Conservation (phyloP, 1,140 invertebrate species). For the Hydropsyche tenuis region DNA sequence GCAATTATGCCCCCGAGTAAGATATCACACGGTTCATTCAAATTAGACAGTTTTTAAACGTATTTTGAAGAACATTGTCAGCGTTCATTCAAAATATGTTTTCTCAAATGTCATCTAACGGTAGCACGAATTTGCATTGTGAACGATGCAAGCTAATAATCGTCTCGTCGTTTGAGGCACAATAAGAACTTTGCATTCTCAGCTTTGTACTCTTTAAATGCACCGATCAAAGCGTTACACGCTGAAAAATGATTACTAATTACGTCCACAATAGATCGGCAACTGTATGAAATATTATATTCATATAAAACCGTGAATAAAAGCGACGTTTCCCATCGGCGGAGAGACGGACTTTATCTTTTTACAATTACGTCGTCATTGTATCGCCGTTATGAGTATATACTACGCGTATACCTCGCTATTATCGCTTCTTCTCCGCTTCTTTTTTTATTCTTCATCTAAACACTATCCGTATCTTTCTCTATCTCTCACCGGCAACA, state of each 20-base stretch:
- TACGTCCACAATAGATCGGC: slow-evolving; percentile 20
- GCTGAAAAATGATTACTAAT: slow-evolving; percentile 31
- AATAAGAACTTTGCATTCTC: too few species aligned
- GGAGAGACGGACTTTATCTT: neutral
- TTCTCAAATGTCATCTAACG: too few species aligned
- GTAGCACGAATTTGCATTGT: too few species aligned
- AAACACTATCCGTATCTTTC: neutral
- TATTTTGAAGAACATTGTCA: too few species aligned
- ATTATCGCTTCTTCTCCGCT: neutral
- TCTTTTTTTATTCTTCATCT: neutral
- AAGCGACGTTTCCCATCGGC: neutral
- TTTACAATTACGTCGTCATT: neutral
- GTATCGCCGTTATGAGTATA: neutral
- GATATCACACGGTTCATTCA: neutral
- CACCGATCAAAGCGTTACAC: slow-evolving; percentile 16
- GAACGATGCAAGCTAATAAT: too few species aligned
- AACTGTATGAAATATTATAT: slow-evolving; percentile 4
- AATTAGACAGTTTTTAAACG: too few species aligned
- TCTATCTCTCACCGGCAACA: neutral
- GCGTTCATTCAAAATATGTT: too few species aligned
- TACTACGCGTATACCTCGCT: neutral
- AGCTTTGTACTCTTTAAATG: slow-evolving; percentile 6
- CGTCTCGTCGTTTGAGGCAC: too few species aligned
- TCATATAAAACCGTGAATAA: slow-evolving; percentile 14
- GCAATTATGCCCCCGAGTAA: slow-evolving; percentile 20